Evolutionary conservation across 1,140 invertebrate genomes (phyloP).

Genomic region (Drosophila rufa): DNA sequence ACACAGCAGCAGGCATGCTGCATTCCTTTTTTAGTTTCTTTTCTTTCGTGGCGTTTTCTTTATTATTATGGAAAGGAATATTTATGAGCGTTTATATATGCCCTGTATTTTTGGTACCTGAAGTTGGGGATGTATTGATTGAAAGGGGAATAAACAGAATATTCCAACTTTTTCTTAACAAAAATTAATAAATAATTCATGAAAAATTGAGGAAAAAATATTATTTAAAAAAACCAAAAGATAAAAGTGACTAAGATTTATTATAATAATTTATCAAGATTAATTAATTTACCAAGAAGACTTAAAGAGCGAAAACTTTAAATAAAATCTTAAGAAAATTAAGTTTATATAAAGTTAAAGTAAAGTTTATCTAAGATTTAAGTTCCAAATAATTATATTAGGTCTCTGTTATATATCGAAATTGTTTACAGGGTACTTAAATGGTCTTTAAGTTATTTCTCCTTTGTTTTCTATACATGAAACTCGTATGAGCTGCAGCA

Average conservation of each 20-base stretch:
- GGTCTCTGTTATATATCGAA: too few species aligned
- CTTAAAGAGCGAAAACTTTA: too few species aligned
- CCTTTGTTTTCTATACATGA: slow-evolving; percentile 19
- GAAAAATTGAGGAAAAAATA: too few species aligned
- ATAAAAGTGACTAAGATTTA: too few species aligned
- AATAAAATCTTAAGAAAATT: not conserved
- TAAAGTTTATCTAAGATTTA: too few species aligned
- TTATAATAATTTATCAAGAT: too few species aligned
- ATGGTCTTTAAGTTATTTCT: not conserved
- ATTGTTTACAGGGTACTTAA: not conserved
- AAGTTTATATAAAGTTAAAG: too few species aligned
- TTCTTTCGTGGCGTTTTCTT: slow-evolving; percentile 14
- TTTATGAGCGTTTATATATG: slow-evolving; percentile 43
- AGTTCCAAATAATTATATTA: not conserved
- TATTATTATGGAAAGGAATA: slow-evolving; percentile 44
- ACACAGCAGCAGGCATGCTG: slow-evolving; percentile 7
- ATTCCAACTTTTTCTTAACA: not conserved
- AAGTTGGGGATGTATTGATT: not conserved
- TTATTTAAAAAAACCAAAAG: too few species aligned
- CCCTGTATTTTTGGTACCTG: slow-evolving; percentile 1
- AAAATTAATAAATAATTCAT: too few species aligned
- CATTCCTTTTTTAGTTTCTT: not conserved
- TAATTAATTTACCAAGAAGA: too few species aligned
- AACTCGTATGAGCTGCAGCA: slow-evolving; percentile 64
- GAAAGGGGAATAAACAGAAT: not conserved